These are phyloP conservation scores for Platycheirus rosarum DNA, from an alignment of 2,888 invertebrate species.

Conservation along the genomic window DNA sequence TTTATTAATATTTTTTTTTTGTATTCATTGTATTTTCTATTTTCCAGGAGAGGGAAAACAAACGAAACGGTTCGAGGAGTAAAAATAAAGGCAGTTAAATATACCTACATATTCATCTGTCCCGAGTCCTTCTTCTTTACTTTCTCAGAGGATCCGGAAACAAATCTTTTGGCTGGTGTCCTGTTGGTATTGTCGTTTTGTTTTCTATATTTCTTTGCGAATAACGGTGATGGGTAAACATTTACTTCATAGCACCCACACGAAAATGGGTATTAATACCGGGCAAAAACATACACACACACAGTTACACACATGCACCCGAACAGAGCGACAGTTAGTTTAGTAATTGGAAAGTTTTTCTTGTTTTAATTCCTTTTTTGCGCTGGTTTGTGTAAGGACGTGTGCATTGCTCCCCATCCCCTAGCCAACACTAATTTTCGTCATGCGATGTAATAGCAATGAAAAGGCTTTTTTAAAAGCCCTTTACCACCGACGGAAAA, in stretches of 20 bases:
- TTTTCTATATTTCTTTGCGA: not conserved
- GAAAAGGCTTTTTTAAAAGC: conserved; percentile 61
- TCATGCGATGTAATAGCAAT: conserved; percentile 48
- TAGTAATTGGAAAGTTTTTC: conserved; percentile 54
- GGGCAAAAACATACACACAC: conserved; percentile 3
- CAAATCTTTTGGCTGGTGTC: conserved; percentile 14
- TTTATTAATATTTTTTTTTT: conserved; percentile 31
- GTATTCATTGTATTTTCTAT: conserved; percentile 15
- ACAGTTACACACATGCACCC: not conserved
- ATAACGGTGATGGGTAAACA: conserved; percentile 29
- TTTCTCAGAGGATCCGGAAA: not conserved
- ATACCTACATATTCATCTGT: not conserved
- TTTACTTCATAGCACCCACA: conserved; percentile 34
- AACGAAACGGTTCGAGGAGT: conserved; percentile 25
- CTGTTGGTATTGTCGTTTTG: not conserved
- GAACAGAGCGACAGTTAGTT: conserved; percentile 28
- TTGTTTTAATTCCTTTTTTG: conserved; percentile 20
- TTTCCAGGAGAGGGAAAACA: not conserved
- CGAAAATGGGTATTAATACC: conserved; percentile 16
- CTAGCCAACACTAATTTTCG: conserved; percentile 5
- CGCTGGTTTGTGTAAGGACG: conserved; percentile 1
- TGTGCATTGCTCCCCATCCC: not conserved
- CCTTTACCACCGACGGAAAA: conserved; percentile 57
- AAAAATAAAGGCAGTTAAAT: conserved; percentile 29
- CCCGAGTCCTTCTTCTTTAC: conserved; percentile 7